Conservation (phyloP, 1,140 invertebrate genomes). For the Procambarus clarkii region DNA sequence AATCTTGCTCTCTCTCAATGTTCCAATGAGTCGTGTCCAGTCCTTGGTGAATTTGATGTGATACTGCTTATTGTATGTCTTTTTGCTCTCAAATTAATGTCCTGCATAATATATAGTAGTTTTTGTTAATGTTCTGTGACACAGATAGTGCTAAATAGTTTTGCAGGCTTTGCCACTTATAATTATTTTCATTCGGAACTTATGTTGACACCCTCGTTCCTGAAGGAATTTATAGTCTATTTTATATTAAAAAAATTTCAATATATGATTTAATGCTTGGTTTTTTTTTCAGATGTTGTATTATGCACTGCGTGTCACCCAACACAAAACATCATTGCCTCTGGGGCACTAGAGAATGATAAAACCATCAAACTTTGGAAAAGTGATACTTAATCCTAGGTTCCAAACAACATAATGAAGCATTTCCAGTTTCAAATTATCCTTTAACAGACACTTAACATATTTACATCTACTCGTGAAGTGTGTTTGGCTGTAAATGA, state of each 20-base stretch:
- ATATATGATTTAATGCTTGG: background rate
- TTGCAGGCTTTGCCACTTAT: no score
- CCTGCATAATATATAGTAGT: no score
- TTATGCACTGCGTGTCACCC: constrained; percentile 99
- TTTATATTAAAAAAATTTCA: background rate
- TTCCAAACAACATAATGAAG: background rate
- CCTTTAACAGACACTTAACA: background rate
- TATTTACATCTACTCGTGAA: background rate
- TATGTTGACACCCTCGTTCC: no score
- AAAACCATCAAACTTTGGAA: constrained; percentile 99
- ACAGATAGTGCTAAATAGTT: no score
- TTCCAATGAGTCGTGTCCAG: no score
- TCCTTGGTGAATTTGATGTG: no score
- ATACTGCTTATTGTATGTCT: no score
- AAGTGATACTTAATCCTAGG: constrained; percentile 90
- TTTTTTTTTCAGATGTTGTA: constrained; percentile 88
- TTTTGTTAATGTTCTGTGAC: no score
- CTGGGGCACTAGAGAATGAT: constrained; percentile 97
- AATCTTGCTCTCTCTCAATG: no score
- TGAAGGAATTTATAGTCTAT: no score
- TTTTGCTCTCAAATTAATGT: no score
- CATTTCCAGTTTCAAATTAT: background rate
- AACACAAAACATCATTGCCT: constrained; percentile 99
- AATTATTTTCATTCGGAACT: no score
- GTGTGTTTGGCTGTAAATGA: background rate